phyloP scores from a whole-genome alignment of 2,113 vertebrate genomes.

The Datnioides undecimradiatus region DNA sequence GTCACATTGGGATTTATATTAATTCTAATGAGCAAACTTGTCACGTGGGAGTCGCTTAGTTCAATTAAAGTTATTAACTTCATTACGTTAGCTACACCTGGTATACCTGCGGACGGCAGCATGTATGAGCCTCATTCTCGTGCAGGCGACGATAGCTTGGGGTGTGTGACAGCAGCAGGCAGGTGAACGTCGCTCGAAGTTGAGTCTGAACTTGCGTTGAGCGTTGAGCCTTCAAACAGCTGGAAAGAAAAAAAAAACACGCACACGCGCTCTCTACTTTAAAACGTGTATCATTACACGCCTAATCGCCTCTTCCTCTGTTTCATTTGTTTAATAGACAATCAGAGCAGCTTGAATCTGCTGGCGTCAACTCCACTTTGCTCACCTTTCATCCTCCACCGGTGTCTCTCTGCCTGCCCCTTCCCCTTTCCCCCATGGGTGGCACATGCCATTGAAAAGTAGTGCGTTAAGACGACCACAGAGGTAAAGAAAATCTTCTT shows the following conservation, averaged over 20 bases:
- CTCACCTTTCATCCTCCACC: constrained; percentile 38
- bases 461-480: constrained; percentile 40
- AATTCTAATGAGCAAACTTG: constrained; percentile 11
- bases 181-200: not conserved
- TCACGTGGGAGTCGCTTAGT: too few relatives aligned
- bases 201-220: not conserved
- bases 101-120: constrained; percentile 21
- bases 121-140: not conserved
- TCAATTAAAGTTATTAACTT: not conserved
- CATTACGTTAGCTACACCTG: not conserved
- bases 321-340: constrained; percentile 45
- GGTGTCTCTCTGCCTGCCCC: not conserved
- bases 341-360: not conserved
- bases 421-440: constrained; percentile 25
- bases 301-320: constrained; percentile 8
- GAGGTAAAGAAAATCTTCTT: constrained; percentile 69
- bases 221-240: not conserved
- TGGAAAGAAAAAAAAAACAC: not conserved
- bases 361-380: constrained; percentile 37
- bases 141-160: not conserved
- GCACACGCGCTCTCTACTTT: not conserved
- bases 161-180: constrained; percentile 12
- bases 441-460: constrained; percentile 42
- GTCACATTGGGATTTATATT: not conserved
- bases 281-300: constrained; percentile 2